Conservation (phyloP, 1,140 invertebrate species). For the Cyphomyrmex costatus region DNA sequence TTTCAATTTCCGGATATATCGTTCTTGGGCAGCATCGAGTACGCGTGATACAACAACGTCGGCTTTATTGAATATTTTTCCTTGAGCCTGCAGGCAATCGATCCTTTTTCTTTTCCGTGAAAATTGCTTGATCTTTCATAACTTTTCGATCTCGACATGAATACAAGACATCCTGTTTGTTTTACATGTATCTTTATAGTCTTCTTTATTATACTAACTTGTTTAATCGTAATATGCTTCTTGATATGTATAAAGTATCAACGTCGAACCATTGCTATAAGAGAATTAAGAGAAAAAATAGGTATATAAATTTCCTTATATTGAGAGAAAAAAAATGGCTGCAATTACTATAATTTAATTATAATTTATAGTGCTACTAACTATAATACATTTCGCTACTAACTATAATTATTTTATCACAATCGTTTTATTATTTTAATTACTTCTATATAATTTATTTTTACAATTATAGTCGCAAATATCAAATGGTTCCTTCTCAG, state of each 20-base stretch:
- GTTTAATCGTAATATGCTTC: background rate
- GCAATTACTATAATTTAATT: no score
- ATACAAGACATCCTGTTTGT: background rate
- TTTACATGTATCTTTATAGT: background rate
- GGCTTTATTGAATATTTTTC: constrained; percentile 49
- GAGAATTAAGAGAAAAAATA: background rate
- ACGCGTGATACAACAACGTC: constrained; percentile 55
- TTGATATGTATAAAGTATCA: background rate
- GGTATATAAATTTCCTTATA: background rate
- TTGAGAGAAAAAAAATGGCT: no score
- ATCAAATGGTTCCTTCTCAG: no score
- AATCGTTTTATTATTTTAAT: no score
- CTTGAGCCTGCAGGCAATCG: constrained; percentile 32
- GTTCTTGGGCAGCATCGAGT: constrained; percentile 40
- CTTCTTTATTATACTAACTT: background rate
- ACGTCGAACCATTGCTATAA: background rate
- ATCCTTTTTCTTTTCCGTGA: constrained; percentile 19
- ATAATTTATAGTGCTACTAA: no score
- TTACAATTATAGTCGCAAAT: no score
- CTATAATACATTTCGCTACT: no score
- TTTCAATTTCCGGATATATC: constrained; percentile 76
- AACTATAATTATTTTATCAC: no score
- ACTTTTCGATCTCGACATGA: constrained; percentile 31
- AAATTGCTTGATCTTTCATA: constrained; percentile 42
- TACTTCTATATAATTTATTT: no score